These are phyloP conservation scores for Acanthosepion pharaonis DNA, from an alignment of 2,888 invertebrate genomes.

Conservation along the genomic window DNA sequence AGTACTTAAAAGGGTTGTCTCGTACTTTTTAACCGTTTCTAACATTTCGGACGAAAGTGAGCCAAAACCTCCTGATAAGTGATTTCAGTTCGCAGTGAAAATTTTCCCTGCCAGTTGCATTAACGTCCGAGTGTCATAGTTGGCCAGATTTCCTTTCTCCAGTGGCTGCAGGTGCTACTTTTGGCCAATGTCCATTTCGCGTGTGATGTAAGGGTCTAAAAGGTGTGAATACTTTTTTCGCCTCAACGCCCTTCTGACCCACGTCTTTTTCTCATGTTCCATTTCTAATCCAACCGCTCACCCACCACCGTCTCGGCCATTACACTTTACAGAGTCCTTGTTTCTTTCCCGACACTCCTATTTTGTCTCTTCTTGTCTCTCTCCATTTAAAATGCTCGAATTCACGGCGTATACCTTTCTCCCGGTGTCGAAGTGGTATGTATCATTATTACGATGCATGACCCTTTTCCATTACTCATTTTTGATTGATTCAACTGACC, in stretches of 20 bases:
- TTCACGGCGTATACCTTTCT: not conserved
- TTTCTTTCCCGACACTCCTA: not conserved
- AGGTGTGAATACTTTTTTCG: not conserved
- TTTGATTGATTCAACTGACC: not conserved
- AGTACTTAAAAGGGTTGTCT: not conserved
- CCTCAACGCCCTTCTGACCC: not conserved
- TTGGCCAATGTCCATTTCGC: slow-evolving; percentile 20
- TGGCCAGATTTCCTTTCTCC: slow-evolving; percentile 33
- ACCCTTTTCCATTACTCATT: not conserved
- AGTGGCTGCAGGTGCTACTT: slow-evolving; percentile 33
- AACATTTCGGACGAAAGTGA: not conserved
- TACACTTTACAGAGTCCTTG: not conserved
- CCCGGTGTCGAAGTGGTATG: not conserved
- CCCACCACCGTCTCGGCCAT: not conserved
- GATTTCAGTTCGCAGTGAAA: not conserved
- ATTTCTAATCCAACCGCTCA: not conserved
- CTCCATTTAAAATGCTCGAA: not conserved
- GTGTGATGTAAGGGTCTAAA: slow-evolving; percentile 33
- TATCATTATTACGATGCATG: not conserved
- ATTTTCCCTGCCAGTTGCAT: not conserved
- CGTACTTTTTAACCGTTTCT: not conserved
- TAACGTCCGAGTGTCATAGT: not conserved
- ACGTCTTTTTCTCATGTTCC: not conserved
- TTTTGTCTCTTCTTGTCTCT: not conserved
- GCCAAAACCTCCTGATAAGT: slow-evolving; percentile 2